Evolutionary conservation across 2,888 invertebrate species (phyloP), one percentile per base, ranked within the genome.

Genomic region (Catotricha subobsoleta): DNA sequence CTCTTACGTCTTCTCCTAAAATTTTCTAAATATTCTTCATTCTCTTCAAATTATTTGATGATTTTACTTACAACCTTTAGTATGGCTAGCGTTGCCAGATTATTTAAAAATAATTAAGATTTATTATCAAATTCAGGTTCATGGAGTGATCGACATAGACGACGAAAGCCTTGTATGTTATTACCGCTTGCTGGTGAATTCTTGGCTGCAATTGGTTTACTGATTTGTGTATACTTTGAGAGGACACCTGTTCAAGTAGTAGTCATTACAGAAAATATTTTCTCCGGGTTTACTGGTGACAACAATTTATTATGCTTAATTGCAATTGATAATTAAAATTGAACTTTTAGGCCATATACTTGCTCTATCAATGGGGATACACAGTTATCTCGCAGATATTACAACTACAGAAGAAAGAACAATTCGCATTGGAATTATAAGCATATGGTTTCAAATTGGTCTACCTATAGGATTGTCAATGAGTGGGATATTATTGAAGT

Each of bases 271-370:
- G 84, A 84, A 59, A 80, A 81, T 1, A 67, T 84, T 47, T 83
- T 83, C 59, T 83, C 84, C 3, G 82, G 82, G 0, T 54, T 84
- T 8, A 81, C 82, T 2, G 62, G 45, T 40, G 30, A 13, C 19
- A 15, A n/a, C n/a, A n/a, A n/a, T n/a, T n/a, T n/a, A n/a, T n/a
- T n/a, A n/a, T n/a, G n/a, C n/a, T n/a, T n/a, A n/a, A n/a, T n/a
- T n/a, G n/a, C n/a, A n/a, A n/a, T n/a, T n/a, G n/a, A n/a, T n/a
- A n/a, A n/a, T n/a, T n/a, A n/a, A n/a, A n/a, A n/a, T n/a, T n/a
- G n/a, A n/a, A n/a, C n/a, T n/a, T n/a, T n/a, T n/a, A 43, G 80
- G 84, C 9, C 84, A 84, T 8, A 84, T 84, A 84, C 82, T 84
- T 56, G 82, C 83, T 23, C 83, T 84, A 83, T 76, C 86, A 51